Evolutionary conservation across 2,113 vertebrate species (phyloP).

Genomic region (Leptobrachium ailaonicum): DNA sequence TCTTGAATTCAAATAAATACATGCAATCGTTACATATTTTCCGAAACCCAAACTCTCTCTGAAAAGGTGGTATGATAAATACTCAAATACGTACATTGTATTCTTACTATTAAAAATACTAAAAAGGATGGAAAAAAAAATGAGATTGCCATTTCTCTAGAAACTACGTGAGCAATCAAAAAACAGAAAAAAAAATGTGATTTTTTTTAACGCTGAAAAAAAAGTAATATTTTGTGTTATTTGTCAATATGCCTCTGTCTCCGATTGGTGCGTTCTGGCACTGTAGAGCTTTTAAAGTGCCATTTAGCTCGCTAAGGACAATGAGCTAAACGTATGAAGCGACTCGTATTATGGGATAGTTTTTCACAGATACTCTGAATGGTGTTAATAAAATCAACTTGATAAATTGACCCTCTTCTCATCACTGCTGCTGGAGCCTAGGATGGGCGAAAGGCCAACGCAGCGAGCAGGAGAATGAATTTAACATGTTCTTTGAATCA

Average conservation of each 20-base stretch:
- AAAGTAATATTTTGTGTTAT: background rate
- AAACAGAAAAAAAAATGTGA: too few species aligned
- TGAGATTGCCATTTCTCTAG: too few species aligned
- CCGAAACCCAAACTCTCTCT: too few species aligned
- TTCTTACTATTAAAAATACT: too few species aligned
- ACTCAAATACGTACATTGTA: too few species aligned
- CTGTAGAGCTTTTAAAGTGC: background rate
- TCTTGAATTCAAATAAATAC: too few species aligned
- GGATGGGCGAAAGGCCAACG: background rate
- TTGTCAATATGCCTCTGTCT: background rate
- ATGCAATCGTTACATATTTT: too few species aligned
- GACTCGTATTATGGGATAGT: conserved; percentile 4
- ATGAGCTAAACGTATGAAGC: conserved; percentile 30
- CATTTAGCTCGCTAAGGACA: background rate
- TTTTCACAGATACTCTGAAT: conserved; percentile 16
- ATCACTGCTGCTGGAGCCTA: background rate
- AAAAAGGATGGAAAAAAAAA: too few species aligned
- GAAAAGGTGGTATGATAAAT: too few species aligned
- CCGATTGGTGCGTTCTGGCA: background rate
- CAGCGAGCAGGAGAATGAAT: background rate
- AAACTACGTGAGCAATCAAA: too few species aligned
- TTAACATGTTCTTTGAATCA: conserved; percentile 16
- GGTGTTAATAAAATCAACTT: conserved; percentile 39
- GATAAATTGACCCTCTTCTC: conserved; percentile 34
- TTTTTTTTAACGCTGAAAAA: too few species aligned